Evolutionary conservation across 1,140 invertebrate species (phyloP), one percentile per base, ranked within the genome.

Genomic region (Listronotus bonariensis): DNA sequence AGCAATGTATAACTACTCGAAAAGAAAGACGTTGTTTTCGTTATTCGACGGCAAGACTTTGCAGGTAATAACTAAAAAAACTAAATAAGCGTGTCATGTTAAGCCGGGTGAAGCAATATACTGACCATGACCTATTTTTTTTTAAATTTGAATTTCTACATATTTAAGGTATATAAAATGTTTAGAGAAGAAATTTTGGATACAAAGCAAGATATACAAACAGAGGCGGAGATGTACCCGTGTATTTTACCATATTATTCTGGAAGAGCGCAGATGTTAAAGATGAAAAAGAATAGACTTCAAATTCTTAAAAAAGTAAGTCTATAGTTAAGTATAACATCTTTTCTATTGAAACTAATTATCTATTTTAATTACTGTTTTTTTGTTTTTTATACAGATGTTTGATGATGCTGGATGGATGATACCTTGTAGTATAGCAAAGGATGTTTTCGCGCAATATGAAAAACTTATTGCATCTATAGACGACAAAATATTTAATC

Each of bases 111-210:
- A 26, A 3, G 20, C 20, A 26, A 26, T 5, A 26, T n/a, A 26
- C 20, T 26, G 20, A 26, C 20, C 20, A 3, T 1, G 5, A 26
- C 5, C 20, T 26, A 26, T 3, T 26, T 26, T 3, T 26, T 26
- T 26, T 3, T 3, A 26, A 26, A 26, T 26, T 26, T 3, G 2
- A 26, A 3, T 3, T 5, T 26, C 1, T 26, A 26, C 20, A 26
- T 26, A 68, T 79, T 82, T 38, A 72, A 92, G 82, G 83, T 92
- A 2, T 94, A 90, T 83, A 81, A 84, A 18, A 84, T 92, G 77
- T 92, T 95, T 72, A 84, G 84, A 57, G 82, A 88, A n/a, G 90
- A 93, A 72, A 86, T 95, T 32, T 86, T 90, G 62, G 82, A 83
- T 4, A 85, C 87, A 0, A 90, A 92, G 72, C 85, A 88, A 57